Conservation (phyloP, 2,797 vertebrate genomes). For the Lepus townsendii region DNA sequence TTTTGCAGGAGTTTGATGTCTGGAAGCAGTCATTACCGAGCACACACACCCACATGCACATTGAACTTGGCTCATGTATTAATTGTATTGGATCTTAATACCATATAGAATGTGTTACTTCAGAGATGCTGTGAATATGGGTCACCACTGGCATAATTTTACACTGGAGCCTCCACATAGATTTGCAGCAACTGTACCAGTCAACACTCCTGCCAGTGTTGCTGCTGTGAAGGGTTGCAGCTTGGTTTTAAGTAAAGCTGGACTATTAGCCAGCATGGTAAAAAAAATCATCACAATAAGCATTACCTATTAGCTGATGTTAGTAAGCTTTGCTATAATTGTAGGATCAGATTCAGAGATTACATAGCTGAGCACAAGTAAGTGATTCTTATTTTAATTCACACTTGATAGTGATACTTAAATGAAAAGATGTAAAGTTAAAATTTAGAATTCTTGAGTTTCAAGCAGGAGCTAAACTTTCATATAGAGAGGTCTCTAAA, state of each 20-base stretch:
- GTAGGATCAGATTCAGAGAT: constrained; percentile 1
- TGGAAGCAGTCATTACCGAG: neutral
- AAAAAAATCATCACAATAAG: constrained; percentile 5
- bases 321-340: constrained; percentile 38
- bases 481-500: neutral
- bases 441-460: constrained; percentile 53
- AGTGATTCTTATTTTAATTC: constrained; percentile 48
- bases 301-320: constrained; percentile 48
- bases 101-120: neutral
- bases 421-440: constrained; percentile 1
- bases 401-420: constrained; percentile 18
- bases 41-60: neutral
- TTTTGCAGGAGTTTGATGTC: constrained; percentile 9
- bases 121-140: neutral
- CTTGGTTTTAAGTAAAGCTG: constrained; percentile 52
- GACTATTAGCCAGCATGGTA: neutral
- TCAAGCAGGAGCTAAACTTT: constrained; percentile 23
- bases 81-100: constrained; percentile 1
- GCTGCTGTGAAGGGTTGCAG: neutral
- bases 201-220: neutral
- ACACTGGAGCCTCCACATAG: neutral
- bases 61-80: neutral
- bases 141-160: constrained; percentile 1
- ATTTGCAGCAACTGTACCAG: neutral
- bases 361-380: constrained; percentile 36